Conservation (phyloP, 1,140 invertebrate genomes). For the Helicoverpa armigera region DNA sequence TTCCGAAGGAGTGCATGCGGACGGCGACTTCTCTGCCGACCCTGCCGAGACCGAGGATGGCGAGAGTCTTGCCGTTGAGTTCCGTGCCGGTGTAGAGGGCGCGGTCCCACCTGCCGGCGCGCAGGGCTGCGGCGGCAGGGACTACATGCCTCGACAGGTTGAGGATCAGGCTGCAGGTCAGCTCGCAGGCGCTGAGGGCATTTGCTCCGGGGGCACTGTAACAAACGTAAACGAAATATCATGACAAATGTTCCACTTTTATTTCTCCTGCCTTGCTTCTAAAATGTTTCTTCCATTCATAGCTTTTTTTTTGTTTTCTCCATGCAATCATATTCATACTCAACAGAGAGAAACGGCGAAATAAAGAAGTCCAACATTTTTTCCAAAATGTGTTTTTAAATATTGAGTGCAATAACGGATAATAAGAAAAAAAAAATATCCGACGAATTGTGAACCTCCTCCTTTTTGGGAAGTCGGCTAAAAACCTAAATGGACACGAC, state of each 20-base stretch:
- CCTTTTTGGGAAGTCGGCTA: no score
- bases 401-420: no score
- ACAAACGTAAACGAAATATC: conserved; percentile 19
- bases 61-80: conserved; percentile 96
- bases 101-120: conserved; percentile 96
- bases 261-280: no score
- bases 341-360: no score
- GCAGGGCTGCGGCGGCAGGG: conserved; percentile 94
- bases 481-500: no score
- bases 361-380: no score
- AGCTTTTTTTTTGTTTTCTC: no score
- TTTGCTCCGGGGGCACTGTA: conserved; percentile 98
- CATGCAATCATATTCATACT: no score
- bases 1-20: conserved; percentile 98
- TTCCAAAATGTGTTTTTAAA: no score
- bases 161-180: conserved; percentile 96
- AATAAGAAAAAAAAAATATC: no score
- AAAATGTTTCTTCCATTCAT: no score
- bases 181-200: conserved; percentile 98
- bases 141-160: conserved; percentile 94
- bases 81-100: conserved; percentile 96
- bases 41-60: conserved; percentile 97
- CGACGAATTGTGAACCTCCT: no score
- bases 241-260: neutral
- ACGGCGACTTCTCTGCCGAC: conserved; percentile 97